These are phyloP conservation scores for Xenentodon cancila DNA, from an alignment of 2,797 vertebrate genomes.

Conservation along the genomic window DNA sequence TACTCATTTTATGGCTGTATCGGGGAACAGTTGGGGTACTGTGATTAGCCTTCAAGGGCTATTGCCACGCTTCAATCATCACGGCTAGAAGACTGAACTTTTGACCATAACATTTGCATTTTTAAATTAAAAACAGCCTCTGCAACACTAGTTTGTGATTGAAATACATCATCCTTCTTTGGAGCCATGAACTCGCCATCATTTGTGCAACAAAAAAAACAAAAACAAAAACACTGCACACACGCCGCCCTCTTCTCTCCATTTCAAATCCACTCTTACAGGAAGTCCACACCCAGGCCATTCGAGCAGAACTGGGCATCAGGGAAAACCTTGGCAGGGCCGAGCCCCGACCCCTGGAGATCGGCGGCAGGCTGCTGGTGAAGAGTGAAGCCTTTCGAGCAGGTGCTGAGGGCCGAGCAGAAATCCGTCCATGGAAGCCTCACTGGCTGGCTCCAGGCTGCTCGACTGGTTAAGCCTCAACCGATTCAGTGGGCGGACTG, in stretches of 20 bases:
- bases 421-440: conserved; percentile 34
- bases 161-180: background rate
- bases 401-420: conserved; percentile 61
- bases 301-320: conserved; percentile 54
- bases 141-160: conserved; percentile 6
- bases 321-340: conserved; percentile 64
- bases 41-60: conserved; percentile 38
- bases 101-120: background rate
- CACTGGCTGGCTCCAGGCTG: conserved; percentile 62
- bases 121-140: background rate
- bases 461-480: conserved; percentile 62
- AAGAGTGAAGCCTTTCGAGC: conserved; percentile 72
- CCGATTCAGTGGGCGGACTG: conserved; percentile 48
- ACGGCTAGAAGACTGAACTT: conserved; percentile 13
- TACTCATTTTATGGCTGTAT: conserved; percentile 53
- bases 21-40: conserved; percentile 46
- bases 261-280: conserved; percentile 46
- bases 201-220: background rate
- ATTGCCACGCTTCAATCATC: conserved; percentile 23
- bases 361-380: conserved; percentile 67
- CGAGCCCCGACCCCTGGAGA: conserved; percentile 60
- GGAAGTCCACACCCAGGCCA: conserved; percentile 68
- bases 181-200: too few species aligned
- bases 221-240: conserved; percentile 2
- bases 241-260: conserved; percentile 24